Percentiles rank a stretch among this genome's conserved stretches.
Evolutionary conservation across 2,888 invertebrate genomes (phyloP).

Genomic region (Leucophora obtusa): DNA sequence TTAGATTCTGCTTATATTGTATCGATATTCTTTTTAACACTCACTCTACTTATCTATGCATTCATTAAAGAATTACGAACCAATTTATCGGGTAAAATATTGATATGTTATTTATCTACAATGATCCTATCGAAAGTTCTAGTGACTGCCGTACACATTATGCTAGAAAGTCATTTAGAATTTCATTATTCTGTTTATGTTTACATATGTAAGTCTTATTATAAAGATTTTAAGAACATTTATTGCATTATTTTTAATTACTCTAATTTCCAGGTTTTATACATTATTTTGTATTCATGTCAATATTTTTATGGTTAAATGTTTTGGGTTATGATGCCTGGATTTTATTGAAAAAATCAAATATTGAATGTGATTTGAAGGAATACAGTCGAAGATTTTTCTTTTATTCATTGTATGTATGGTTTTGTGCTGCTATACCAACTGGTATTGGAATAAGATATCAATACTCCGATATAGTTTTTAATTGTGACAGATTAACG

Average conservation of each 20-base stretch:
- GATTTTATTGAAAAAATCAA: neutral
- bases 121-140: neutral
- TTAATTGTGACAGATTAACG: neutral
- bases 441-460: neutral
- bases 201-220: neutral
- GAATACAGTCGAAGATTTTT: neutral
- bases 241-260: too few species aligned
- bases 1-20: neutral
- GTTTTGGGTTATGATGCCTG: neutral
- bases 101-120: neutral
- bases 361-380: neutral
- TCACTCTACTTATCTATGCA: neutral
- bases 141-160: neutral
- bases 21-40: neutral
- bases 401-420: neutral
- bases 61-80: neutral
- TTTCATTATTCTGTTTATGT: neutral
- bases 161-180: neutral
- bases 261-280: neutral
- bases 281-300: neutral
- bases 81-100: slow-evolving; percentile 2
- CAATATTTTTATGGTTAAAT: neutral
- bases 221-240: too few species aligned
- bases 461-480: neutral
- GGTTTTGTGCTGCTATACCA: neutral